These are phyloP conservation scores for Antitype chi DNA, from an alignment of 2,888 invertebrate species.

Conservation along the genomic window DNA sequence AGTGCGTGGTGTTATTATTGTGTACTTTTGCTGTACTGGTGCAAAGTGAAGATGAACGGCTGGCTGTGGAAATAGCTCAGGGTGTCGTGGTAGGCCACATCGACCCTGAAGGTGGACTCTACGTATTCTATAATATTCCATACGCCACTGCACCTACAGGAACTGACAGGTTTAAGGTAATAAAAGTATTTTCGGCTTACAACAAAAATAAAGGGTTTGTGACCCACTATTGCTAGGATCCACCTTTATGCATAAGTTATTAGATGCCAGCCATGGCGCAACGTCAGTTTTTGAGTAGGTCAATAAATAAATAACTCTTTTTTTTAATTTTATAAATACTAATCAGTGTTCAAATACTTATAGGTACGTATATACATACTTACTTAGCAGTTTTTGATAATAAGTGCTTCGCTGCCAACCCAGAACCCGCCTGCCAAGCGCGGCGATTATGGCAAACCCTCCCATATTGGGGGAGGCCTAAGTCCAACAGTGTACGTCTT, in stretches of 20 bases:
- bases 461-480: too few relatives aligned
- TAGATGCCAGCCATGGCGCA: neutral
- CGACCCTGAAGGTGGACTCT: constrained; percentile 67
- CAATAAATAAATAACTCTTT: neutral
- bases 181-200: neutral
- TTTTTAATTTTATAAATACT: neutral
- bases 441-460: too few relatives aligned
- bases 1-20: constrained; percentile 24
- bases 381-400: neutral
- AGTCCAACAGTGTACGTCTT: too few relatives aligned
- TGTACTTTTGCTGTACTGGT: constrained; percentile 24
- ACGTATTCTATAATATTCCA: constrained; percentile 76
- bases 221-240: neutral
- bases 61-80: constrained; percentile 68
- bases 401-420: neutral
- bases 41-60: constrained; percentile 46
- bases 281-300: neutral
- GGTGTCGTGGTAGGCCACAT: constrained; percentile 74
- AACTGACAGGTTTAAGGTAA: constrained; percentile 71
- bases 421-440: too few relatives aligned
- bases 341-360: neutral
- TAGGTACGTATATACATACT: neutral
- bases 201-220: neutral
- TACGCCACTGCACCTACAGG: constrained; percentile 80
- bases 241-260: neutral